A percentile compares a stretch with the other conserved stretches of the same genome.
Evolutionary conservation across 2,113 vertebrate species (phyloP).

Genomic region (Sinocyclocheilus maitianheensis): DNA sequence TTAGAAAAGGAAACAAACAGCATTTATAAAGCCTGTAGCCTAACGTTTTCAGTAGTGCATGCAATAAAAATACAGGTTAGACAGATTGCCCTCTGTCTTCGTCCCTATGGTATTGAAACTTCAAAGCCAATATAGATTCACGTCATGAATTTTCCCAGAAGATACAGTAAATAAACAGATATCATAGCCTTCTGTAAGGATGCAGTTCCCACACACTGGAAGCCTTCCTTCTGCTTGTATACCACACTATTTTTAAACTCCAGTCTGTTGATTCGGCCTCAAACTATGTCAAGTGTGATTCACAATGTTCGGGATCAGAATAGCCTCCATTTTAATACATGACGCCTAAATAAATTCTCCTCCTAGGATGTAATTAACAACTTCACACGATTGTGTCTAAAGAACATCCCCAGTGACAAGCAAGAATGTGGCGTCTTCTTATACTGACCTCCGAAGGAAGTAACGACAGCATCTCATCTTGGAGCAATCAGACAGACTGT

Average conservation of each 20-base stretch:
- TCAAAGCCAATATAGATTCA: neutral
- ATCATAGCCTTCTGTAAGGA: neutral
- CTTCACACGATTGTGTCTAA: neutral
- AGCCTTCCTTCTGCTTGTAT: neutral
- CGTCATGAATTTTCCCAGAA: neutral
- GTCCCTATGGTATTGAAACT: neutral
- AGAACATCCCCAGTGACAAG: neutral
- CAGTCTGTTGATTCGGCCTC: slow-evolving; percentile 14
- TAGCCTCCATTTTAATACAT: neutral
- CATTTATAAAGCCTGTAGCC: neutral
- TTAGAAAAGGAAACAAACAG: neutral
- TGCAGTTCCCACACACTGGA: neutral
- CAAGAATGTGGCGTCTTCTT: neutral
- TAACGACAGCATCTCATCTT: slow-evolving; percentile 4
- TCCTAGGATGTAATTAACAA: neutral
- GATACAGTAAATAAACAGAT: slow-evolving; percentile 13
- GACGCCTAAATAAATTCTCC: neutral
- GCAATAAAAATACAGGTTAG: slow-evolving; percentile 21
- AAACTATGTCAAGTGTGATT: slow-evolving; percentile 4
- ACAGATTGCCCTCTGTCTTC: neutral
- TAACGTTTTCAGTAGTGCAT: neutral
- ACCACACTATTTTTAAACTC: slow-evolving; percentile 16
- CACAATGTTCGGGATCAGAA: slow-evolving; percentile 3
- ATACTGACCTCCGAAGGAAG: slow-evolving; percentile 33
- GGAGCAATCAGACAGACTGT: slow-evolving; percentile 43